Percentiles rank a stretch among this genome's conserved stretches.
phyloP scores from a whole-genome alignment of 2,888 invertebrate species.

The Notodonta ziczac region DNA sequence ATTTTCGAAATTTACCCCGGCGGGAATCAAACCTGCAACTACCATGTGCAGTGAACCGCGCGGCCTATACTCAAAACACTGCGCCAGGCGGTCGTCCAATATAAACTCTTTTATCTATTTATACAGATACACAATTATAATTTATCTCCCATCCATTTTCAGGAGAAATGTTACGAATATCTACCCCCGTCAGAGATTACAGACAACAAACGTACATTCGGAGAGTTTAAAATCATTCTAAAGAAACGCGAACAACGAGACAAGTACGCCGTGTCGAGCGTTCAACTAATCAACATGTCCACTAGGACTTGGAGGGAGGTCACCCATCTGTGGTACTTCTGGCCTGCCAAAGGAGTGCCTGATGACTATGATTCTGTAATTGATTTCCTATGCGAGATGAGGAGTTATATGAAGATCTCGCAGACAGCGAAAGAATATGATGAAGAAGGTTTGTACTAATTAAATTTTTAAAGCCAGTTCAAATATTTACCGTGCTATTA shows the following conservation, averaged over 20 bases:
- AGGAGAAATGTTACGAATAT: conserved; percentile 96
- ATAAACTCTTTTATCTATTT: no score
- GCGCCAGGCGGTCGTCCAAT: no score
- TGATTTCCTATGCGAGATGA: conserved; percentile 94
- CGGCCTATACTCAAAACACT: no score
- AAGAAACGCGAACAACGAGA: conserved; percentile 95
- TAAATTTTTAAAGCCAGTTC: background rate
- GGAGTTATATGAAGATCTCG: conserved; percentile 83
- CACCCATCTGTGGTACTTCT: conserved; percentile 96
- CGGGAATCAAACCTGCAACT: no score
- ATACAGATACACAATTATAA: background rate
- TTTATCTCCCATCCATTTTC: conserved; percentile 41
- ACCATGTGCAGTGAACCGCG: no score
- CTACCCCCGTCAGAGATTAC: conserved; percentile 96
- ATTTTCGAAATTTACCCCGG: no score
- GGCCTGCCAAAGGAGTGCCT: conserved; percentile 96
- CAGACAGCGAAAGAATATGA: conserved; percentile 81
- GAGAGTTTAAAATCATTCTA: conserved; percentile 94
- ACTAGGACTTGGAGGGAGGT: conserved; percentile 94
- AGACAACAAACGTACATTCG: conserved; percentile 93
- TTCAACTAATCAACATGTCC: conserved; percentile 92
- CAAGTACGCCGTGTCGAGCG: conserved; percentile 94
- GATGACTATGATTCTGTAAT: conserved; percentile 93
- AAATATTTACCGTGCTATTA: no score
- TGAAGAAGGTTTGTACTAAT: conserved; percentile 65